Percentiles rank a stretch among this genome's conserved stretches.
phyloP scores from a whole-genome alignment of 2,797 vertebrate genomes.

The Lepilemur septentrionalis region DNA sequence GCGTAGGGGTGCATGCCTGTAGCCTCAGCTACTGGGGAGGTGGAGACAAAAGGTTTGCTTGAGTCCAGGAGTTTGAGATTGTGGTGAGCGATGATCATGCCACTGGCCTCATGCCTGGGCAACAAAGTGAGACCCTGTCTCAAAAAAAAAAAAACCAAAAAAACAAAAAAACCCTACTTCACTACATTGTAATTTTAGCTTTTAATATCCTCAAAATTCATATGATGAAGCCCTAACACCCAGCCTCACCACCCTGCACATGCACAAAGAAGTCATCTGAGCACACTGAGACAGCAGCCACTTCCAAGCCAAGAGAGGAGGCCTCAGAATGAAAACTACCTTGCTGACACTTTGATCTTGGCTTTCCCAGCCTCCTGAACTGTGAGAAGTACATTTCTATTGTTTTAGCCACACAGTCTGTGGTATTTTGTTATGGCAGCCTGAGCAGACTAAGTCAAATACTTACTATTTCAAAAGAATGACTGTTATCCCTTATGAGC shows the following conservation, averaged over 20 bases:
- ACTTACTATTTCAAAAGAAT: background rate
- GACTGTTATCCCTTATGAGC: background rate
- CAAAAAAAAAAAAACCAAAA: background rate
- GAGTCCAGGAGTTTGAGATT: background rate
- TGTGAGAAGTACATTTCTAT: background rate
- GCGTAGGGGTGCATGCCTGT: background rate
- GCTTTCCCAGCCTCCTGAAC: background rate
- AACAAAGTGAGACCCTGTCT: background rate
- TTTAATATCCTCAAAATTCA: background rate
- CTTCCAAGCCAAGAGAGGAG: background rate
- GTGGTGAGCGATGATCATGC: no score
- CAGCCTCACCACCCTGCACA: background rate
- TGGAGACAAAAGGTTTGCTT: background rate
- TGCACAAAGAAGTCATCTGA: background rate
- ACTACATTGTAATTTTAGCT: background rate
- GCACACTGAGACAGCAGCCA: background rate
- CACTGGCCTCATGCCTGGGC: background rate
- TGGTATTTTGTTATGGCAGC: background rate
- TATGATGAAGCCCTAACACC: background rate
- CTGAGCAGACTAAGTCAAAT: background rate
- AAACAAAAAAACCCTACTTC: background rate
- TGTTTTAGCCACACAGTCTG: background rate
- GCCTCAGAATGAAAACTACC: background rate
- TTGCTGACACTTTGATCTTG: background rate
- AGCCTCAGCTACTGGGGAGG: background rate